These are phyloP conservation scores for Rhizoglyphus robini DNA, from an alignment of 1,140 invertebrate genomes.

Conservation along the genomic window DNA sequence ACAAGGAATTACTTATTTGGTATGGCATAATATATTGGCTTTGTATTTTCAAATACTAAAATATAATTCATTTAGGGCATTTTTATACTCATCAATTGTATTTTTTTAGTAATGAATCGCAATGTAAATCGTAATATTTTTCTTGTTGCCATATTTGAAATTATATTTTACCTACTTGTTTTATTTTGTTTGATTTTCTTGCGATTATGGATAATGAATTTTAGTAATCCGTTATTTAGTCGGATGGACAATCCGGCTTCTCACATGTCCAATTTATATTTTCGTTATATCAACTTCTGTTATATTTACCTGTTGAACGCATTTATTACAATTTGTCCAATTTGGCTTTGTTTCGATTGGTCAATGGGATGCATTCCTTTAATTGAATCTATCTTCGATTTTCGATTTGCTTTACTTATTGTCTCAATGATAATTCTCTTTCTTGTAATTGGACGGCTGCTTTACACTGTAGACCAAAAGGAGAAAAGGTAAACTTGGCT, in stretches of 20 bases:
- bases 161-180: neutral
- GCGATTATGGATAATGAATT: conserved; percentile 14
- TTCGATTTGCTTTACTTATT: conserved; percentile 22
- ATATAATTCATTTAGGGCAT: neutral
- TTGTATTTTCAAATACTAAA: neutral
- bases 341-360: conserved; percentile 78
- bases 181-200: neutral
- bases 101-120: neutral
- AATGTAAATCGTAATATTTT: neutral
- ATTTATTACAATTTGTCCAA: conserved; percentile 60
- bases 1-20: conserved; percentile 73
- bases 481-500: neutral
- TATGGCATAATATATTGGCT: conserved; percentile 34
- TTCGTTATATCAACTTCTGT: conserved; percentile 54
- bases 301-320: conserved; percentile 75
- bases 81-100: conserved; percentile 11
- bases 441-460: neutral
- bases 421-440: neutral
- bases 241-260: conserved; percentile 34
- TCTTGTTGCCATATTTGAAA: neutral
- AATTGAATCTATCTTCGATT: conserved; percentile 54
- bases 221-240: neutral
- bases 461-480: neutral
- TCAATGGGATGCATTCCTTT: conserved; percentile 78
- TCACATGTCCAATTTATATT: conserved; percentile 26